These are phyloP conservation scores for Otolemur crassicaudatus DNA, from an alignment of 2,797 vertebrate species.

Conservation along the genomic window DNA sequence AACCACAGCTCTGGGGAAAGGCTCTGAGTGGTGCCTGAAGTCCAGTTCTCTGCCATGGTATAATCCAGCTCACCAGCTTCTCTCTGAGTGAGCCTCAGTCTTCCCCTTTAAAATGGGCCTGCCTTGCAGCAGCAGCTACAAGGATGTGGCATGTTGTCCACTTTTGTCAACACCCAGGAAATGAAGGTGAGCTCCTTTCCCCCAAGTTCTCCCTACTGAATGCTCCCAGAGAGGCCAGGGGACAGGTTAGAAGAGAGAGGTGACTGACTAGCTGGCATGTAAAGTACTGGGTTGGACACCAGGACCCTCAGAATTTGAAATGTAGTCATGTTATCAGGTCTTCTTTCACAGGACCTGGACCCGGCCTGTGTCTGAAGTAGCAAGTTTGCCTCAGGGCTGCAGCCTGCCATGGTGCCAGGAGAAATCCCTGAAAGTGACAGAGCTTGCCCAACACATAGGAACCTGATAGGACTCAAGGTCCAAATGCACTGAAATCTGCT, in stretches of 20 bases:
- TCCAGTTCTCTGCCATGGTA: neutral
- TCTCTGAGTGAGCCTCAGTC: neutral
- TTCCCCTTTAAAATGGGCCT: too few relatives aligned
- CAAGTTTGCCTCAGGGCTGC: neutral
- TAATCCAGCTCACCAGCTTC: accelerated
- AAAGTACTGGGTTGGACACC: too few relatives aligned
- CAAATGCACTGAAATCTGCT: neutral
- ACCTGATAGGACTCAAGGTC: neutral
- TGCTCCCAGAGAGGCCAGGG: neutral
- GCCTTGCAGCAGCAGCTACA: neutral
- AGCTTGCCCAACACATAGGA: neutral
- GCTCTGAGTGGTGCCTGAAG: neutral
- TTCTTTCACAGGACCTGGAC: neutral
- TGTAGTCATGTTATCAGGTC: neutral
- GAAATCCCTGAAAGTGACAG: too few relatives aligned
- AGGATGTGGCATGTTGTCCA: accelerated
- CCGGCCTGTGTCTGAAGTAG: neutral
- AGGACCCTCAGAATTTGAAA: neutral
- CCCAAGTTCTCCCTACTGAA: neutral
- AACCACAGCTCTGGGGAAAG: neutral
- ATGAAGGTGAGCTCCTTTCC: too few relatives aligned
- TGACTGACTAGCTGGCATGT: neutral
- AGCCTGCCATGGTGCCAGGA: too few relatives aligned
- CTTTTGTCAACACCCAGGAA: neutral
- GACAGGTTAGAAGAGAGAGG: neutral